These are phyloP conservation scores for Boloria euphrosyne DNA, from an alignment of 2,888 invertebrate species.

Conservation along the genomic window DNA sequence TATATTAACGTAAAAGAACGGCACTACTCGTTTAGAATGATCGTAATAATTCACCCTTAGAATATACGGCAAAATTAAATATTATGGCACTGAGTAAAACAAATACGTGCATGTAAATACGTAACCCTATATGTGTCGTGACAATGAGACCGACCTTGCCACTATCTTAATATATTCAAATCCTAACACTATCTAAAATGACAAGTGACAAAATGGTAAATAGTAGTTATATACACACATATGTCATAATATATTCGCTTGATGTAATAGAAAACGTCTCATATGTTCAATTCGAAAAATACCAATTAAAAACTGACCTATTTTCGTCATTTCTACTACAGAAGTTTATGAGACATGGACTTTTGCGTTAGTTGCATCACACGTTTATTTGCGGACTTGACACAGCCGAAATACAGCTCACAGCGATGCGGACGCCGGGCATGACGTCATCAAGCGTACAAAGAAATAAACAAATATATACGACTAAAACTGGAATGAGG, in stretches of 20 bases:
- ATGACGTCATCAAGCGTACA: slow-evolving; percentile 37
- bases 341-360: slow-evolving; percentile 41
- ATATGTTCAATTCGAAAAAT: background rate
- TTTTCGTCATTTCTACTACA: slow-evolving; percentile 31
- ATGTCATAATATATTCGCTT: background rate
- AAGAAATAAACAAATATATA: slow-evolving; percentile 40
- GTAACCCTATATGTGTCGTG: slow-evolving; percentile 25
- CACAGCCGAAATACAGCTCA: slow-evolving; percentile 53
- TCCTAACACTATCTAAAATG: slow-evolving; percentile 36
- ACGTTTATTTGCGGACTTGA: slow-evolving; percentile 68
- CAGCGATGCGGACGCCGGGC: slow-evolving; percentile 45
- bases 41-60: too few species aligned
- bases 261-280: background rate
- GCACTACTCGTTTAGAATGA: too few species aligned
- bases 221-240: background rate
- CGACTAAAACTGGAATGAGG: slow-evolving; percentile 40
- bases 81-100: background rate
- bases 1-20: too few species aligned
- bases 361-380: slow-evolving; percentile 58
- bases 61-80: background rate
- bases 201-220: slow-evolving; percentile 21
- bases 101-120: slow-evolving; percentile 22
- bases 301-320: slow-evolving; percentile 29
- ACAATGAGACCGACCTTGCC: slow-evolving; percentile 51
- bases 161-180: slow-evolving; percentile 62